Evolutionary conservation across 2,888 invertebrate genomes (phyloP).

Genomic region (Ochropacha duplaris): DNA sequence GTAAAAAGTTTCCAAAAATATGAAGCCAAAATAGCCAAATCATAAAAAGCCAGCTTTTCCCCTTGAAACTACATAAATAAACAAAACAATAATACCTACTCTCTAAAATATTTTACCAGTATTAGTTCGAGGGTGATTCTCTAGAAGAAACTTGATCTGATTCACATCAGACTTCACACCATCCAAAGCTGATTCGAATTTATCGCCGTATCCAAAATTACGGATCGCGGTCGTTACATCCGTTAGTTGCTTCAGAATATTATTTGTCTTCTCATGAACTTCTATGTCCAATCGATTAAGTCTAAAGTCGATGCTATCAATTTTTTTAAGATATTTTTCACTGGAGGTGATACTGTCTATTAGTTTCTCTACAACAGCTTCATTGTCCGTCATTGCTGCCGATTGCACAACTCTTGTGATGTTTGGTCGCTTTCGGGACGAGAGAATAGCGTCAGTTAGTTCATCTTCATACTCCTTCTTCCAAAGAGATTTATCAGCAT

Average conservation of each 20-base stretch:
- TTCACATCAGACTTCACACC: slow-evolving; percentile 49
- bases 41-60: too few species aligned
- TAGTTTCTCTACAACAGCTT: slow-evolving; percentile 65
- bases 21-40: too few species aligned
- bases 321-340: slow-evolving; percentile 73
- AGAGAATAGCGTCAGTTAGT: slow-evolving; percentile 63
- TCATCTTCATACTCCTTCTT: slow-evolving; percentile 74
- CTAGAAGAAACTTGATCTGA: slow-evolving; percentile 50
- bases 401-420: slow-evolving; percentile 51
- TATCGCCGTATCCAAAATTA: slow-evolving; percentile 36
- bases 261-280: slow-evolving; percentile 71
- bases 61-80: too few species aligned
- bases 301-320: slow-evolving; percentile 72
- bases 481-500: slow-evolving; percentile 60
- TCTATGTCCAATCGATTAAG: slow-evolving; percentile 72
- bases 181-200: slow-evolving; percentile 44
- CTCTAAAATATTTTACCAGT: slow-evolving; percentile 19
- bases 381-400: slow-evolving; percentile 48
- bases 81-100: too few species aligned
- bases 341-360: slow-evolving; percentile 70
- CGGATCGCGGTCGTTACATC: slow-evolving; percentile 47
- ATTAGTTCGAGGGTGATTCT: slow-evolving; percentile 30
- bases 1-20: too few species aligned
- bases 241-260: slow-evolving; percentile 57
- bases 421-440: slow-evolving; percentile 50